phyloP scores from a whole-genome alignment of 1,140 invertebrate genomes.

The Monochamus saltuarius region DNA sequence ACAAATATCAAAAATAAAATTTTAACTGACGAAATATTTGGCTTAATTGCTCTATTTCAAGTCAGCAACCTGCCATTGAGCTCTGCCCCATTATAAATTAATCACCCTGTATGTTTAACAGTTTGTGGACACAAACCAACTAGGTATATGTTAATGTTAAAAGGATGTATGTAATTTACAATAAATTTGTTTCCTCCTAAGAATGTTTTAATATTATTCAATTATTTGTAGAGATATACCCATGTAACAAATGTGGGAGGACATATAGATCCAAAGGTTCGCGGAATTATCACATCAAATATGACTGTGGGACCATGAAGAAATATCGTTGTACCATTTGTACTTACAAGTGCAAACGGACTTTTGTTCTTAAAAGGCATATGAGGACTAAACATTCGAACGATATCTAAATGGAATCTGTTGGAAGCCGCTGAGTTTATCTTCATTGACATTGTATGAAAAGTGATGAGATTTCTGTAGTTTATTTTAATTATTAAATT shows the following conservation, averaged over 20 bases:
- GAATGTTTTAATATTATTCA: background rate
- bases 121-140: too few species aligned
- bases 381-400: background rate
- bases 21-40: too few species aligned
- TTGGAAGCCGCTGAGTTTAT: background rate
- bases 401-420: background rate
- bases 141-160: too few species aligned
- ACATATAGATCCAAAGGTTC: slow-evolving; percentile 42
- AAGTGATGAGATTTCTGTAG: background rate
- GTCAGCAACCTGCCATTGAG: too few species aligned
- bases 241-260: slow-evolving; percentile 13
- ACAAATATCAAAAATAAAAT: too few species aligned
- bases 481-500: background rate
- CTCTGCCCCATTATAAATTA: too few species aligned
- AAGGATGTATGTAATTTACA: background rate
- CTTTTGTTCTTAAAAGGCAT: background rate
- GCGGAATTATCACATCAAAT: slow-evolving; percentile 53
- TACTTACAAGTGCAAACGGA: background rate
- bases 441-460: background rate
- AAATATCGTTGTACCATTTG: background rate
- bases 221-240: slow-evolving; percentile 3
- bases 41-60: too few species aligned
- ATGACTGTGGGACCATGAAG: slow-evolving; percentile 55
- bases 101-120: too few species aligned
- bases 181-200: too few species aligned